Evolutionary conservation across 1,140 invertebrate species (phyloP).

Genomic region (Dendrolimus kikuchii): DNA sequence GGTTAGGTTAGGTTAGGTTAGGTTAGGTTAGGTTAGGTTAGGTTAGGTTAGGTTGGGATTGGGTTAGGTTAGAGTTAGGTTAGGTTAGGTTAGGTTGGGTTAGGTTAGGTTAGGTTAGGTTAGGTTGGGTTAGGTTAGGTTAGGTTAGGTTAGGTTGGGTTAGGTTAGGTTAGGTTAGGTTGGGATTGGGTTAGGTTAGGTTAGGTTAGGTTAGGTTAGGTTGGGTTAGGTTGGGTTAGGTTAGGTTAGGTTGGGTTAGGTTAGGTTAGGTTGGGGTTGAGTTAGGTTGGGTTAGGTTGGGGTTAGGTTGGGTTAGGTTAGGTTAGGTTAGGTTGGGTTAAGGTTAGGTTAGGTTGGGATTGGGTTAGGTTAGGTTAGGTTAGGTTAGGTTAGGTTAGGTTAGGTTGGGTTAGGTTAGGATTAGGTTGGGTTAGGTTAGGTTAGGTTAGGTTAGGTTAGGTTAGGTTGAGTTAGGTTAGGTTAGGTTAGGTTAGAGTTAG

Average conservation of each 20-base stretch:
- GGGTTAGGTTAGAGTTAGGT: too few species aligned
- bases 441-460: too few species aligned
- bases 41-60: not conserved
- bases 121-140: slow-evolving; percentile 9
- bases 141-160: slow-evolving; percentile 39
- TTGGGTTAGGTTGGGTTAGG: slow-evolving; percentile 34
- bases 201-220: slow-evolving; percentile 36
- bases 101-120: not conserved
- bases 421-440: too few species aligned
- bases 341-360: too few species aligned
- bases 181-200: too few species aligned
- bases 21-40: slow-evolving; percentile 1
- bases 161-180: too few species aligned
- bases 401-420: too few species aligned
- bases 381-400: too few species aligned
- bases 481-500: too few species aligned
- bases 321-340: slow-evolving; percentile 42
- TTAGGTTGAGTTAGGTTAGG: too few species aligned
- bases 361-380: too few species aligned
- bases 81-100: not conserved
- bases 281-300: too few species aligned
- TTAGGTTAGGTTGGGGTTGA: slow-evolving; percentile 39
- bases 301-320: slow-evolving; percentile 43
- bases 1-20: not conserved
- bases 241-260: slow-evolving; percentile 32